phyloP scores from a whole-genome alignment of 2,113 vertebrate genomes.

The Chaetodon trifascialis region DNA sequence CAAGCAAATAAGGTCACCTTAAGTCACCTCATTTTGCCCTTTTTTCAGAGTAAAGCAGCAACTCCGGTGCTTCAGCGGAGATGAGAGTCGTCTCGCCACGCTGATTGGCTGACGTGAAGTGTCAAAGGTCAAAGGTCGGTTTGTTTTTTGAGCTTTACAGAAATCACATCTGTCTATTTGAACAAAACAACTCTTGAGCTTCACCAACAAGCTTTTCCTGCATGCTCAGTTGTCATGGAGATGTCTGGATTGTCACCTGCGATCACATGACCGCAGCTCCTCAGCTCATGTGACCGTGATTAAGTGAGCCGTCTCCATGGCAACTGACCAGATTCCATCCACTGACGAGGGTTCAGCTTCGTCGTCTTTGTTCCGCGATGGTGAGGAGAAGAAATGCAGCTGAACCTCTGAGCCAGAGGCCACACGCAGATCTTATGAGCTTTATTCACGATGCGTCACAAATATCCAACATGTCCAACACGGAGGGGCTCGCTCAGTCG shows the following conservation, averaged over 20 bases:
- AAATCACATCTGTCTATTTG: neutral
- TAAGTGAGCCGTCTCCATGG: neutral
- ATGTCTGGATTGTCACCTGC: neutral
- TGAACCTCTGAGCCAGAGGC: neutral
- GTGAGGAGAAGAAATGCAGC: neutral
- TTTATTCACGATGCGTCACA: neutral
- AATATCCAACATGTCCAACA: neutral
- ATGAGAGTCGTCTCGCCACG: too few relatives aligned
- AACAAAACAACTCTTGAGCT: too few relatives aligned
- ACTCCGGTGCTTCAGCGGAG: neutral
- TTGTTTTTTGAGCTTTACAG: too few relatives aligned
- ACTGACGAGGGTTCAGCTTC: neutral
- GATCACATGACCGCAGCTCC: neutral
- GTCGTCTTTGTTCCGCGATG: too few relatives aligned
- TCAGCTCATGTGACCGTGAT: neutral
- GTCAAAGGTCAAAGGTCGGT: too few relatives aligned
- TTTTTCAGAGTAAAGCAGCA: too few relatives aligned
- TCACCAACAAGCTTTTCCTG: neutral
- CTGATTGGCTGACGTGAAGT: neutral
- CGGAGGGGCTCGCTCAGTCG: neutral
- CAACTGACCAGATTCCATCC: constrained; percentile 1
- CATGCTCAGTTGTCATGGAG: neutral
- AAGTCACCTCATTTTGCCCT: too few relatives aligned
- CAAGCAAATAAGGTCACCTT: too few relatives aligned
- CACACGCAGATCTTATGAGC: neutral